Base-by-base conservation (phyloP, 2,888 invertebrate species). In the Nemoura dubitans region DNA sequence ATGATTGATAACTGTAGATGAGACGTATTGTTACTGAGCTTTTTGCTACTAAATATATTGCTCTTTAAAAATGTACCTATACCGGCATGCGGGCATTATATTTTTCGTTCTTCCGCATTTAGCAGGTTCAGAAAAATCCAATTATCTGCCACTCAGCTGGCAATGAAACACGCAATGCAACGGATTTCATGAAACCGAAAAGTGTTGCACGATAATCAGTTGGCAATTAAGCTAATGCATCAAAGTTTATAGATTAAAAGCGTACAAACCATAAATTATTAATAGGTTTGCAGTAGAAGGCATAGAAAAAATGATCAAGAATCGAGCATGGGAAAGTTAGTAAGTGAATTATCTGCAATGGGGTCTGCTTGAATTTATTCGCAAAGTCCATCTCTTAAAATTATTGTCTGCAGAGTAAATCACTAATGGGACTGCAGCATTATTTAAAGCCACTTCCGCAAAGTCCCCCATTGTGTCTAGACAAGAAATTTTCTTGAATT, bases 381-480 rank as follows among this genome's bases (percentile, higher is more conserved):
- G 59, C 59, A 16, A 59, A 59, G 59, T 59, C 59, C 59, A 59
- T 59, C 59, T 59, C 59, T 59, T 59, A 59, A 59, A 59, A 59
- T 59, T 59, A 59, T 59, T 21, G 59, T 59, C 59, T 59, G 59
- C 14, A 59, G 59, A 59, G 16, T 59, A 59, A 16, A 59, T 59
- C 59, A 21, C 59, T 59, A 59, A 59, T 59, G 59, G 59, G 59
- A 59, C 59, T 59, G 59, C 59, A 59, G 59, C 59, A 59, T 59
- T 59, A 59, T 21, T 21, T 59, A 21, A 59, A 21, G 59, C 59
- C 59, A 59, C 21, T 59, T 59, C 59, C 59, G 59, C 59, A 59
- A 59, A 7, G 59, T 59, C 59, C 36, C 36, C 36, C 59, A 21
- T 21, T 21, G 59, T 59, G 59, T 59, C 59, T 59, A 59, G 59